Evolutionary conservation across 2,113 vertebrate genomes (phyloP), one percentile per base, ranked within the genome.

Genomic region (Phaethornis superciliosus): DNA sequence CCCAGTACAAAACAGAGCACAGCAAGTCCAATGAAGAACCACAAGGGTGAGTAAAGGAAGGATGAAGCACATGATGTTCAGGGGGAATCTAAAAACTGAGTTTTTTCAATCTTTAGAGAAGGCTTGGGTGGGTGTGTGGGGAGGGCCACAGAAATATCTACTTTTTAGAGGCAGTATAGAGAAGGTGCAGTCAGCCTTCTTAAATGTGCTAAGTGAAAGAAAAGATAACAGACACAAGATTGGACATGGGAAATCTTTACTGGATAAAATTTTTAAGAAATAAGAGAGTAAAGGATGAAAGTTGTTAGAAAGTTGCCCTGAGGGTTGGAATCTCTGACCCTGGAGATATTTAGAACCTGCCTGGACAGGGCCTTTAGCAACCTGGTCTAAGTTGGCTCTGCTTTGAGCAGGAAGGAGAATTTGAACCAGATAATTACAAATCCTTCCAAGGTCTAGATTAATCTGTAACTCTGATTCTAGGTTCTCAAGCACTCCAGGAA

Each of bases 271-370:
- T 10, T 20, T 21, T 17, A 42, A 26, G 12, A 5, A 7, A 32
- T 15, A 20, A 11, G 17, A 7, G 1, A 37, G 27, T 2, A 8
- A 24, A 28, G 46, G 1, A 28, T n/a, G 4, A 4, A 69, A 65
- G 19, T 28, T 70, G 24, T 27, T 76, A 56, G 60, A 51, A 68
- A 8, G 10, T 37, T 59, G 54, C 32, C 37, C 19, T 17, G 18
- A 18, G 4, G 1, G 3, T 14, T 7, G 58, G 17, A 40, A 72
- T 52, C 52, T 37, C 40, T 68, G 56, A 10, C 70, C 33, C 35
- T 33, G 15, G 27, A 46, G 22, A 64, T 14, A 59, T 0, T 32
- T 32, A 64, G 44, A 82, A 85, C 28, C 32, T 21, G 13, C 7
- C 55, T 40, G 24, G 40, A 47, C 22, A 56, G 55, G 24, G 20